Evolutionary conservation across 2,113 vertebrate genomes (phyloP).

Genomic region (Tupaia chinensis): DNA sequence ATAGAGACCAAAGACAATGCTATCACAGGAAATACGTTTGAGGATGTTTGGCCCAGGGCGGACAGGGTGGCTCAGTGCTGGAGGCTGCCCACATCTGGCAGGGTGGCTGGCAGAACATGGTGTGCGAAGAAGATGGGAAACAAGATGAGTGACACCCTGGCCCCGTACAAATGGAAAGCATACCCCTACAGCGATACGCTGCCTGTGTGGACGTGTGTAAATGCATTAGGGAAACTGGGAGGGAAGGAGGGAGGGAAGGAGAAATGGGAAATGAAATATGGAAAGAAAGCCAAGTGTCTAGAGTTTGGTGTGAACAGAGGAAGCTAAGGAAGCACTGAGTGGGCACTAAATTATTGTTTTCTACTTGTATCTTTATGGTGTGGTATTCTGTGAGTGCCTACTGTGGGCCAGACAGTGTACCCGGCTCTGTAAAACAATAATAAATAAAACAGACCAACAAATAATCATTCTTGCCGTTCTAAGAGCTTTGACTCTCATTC

Average conservation of each 20-base stretch:
- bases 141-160: fast-evolving
- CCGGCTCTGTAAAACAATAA: neutral
- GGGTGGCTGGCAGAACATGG: neutral
- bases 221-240: neutral
- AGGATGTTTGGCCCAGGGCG: fast-evolving
- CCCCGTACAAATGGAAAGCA: fast-evolving
- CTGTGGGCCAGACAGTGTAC: neutral
- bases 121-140: neutral
- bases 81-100: fast-evolving
- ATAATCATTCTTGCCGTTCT: neutral
- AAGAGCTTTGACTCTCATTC: too few relatives aligned
- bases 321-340: neutral
- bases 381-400: neutral
- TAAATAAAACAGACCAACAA: neutral
- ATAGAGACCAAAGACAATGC: fast-evolving
- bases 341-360: neutral
- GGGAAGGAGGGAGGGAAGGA: fast-evolving
- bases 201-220: fast-evolving
- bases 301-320: neutral
- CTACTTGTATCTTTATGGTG: neutral
- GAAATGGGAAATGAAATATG: neutral
- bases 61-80: neutral
- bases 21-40: fast-evolving
- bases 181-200: fast-evolving
- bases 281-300: neutral